These are phyloP conservation scores for Drosophila lini DNA, from an alignment of 1,140 invertebrate species.

Conservation along the genomic window DNA sequence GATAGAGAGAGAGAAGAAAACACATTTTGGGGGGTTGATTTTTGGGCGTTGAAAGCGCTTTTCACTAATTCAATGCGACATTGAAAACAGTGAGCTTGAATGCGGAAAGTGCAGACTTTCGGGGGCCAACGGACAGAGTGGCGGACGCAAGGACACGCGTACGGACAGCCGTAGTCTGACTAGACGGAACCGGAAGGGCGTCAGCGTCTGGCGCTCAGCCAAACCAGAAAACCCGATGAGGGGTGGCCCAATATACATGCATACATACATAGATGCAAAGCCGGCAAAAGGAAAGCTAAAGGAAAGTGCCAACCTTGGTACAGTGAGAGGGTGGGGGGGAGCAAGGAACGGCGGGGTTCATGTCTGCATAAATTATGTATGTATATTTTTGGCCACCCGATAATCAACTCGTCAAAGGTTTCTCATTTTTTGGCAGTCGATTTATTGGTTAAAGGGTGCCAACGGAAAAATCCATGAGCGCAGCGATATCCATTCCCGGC, in stretches of 20 bases:
- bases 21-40: conserved; percentile 74
- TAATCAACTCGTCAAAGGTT: conserved; percentile 62
- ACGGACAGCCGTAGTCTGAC: conserved; percentile 38
- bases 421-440: conserved; percentile 44
- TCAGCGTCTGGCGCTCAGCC: conserved; percentile 58
- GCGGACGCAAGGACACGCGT: conserved; percentile 10
- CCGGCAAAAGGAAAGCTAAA: conserved; percentile 32
- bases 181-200: conserved; percentile 78
- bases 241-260: conserved; percentile 13
- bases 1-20: conserved; percentile 18
- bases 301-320: conserved; percentile 18
- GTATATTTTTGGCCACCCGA: conserved; percentile 68
- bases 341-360: not conserved
- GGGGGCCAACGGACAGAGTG: conserved; percentile 15
- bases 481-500: conserved; percentile 1
- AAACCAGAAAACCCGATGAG: conserved; percentile 7
- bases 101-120: conserved; percentile 51
- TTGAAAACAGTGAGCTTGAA: conserved; percentile 73
- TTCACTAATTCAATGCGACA: conserved; percentile 84
- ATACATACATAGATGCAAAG: not conserved
- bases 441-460: conserved; percentile 30
- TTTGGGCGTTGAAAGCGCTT: conserved; percentile 80
- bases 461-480: conserved; percentile 6
- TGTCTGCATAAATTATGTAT: conserved; percentile 75
- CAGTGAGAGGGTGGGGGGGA: not conserved